Evolutionary conservation across 2,113 vertebrate species (phyloP), one percentile per base, ranked within the genome.

Genomic region (Girardinichthys multiradiatus): DNA sequence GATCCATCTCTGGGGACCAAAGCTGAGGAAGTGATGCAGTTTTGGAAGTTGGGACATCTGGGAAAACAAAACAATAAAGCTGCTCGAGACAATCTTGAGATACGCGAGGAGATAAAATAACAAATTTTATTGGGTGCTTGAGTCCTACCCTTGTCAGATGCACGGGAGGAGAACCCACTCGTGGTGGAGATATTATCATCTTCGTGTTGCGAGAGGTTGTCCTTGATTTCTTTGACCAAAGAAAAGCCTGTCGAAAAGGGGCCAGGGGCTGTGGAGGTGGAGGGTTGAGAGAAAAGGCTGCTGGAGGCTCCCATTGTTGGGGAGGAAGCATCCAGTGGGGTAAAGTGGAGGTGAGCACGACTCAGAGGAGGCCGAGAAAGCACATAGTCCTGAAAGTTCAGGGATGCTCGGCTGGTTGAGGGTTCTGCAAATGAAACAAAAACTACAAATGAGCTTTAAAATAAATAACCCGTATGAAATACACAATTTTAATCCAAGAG

Each of bases 101-200:
- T 54, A 5, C 21, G 2, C 48, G n/a, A n/a, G n/a, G n/a, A n/a
- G n/a, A n/a, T n/a, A n/a, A n/a, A n/a, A n/a, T n/a, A n/a, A 24
- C 21, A 54, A 17, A 54, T n/a, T 7, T 2, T 5, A 14, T 9
- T 39, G 28, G 21, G 37, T 54, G 31, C 11, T 57, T 11, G 17
- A 17, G 4, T 27, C 33, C 65, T 94, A 98, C 98, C 98, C 95
- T 99, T 99, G 86, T 99, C 98, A 90, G 98, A 99, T 33, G 98
- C 98, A 64, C 98, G 95, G 70, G 98, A 99, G 39, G 98, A 99
- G 87, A 99, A 99, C 58, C 98, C 98, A 89, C 98, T 99, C 37
- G 98, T 99, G 80, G 98, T 99, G 90, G 98, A 99, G 94, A 99
- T 98, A 94, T 99, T 99, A 90, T 99, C 98, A 19, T 99, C 97